These are phyloP conservation scores for Drosophila albomicans DNA, from an alignment of 1,140 invertebrate species.

Conservation along the genomic window DNA sequence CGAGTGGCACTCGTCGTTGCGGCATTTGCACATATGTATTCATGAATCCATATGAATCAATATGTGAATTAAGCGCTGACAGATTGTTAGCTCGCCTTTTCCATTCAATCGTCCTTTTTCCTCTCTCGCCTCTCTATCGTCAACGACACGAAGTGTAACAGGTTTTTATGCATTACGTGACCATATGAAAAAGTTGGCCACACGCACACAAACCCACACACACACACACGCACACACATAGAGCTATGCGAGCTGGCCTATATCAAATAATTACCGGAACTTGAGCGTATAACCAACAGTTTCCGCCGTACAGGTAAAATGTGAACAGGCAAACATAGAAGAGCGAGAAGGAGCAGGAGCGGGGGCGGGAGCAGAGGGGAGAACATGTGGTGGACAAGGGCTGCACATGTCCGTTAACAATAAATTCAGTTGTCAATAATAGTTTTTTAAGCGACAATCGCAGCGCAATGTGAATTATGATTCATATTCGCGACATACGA, in stretches of 20 bases:
- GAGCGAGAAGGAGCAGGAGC: neutral
- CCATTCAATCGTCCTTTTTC: neutral
- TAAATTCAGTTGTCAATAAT: slow-evolving; percentile 81
- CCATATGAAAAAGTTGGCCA: slow-evolving; percentile 56
- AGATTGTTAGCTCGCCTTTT: neutral
- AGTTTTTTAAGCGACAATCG: slow-evolving; percentile 56
- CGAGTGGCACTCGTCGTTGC: neutral
- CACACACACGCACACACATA: slow-evolving; percentile 13
- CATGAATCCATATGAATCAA: slow-evolving; percentile 57
- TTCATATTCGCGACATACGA: slow-evolving; percentile 38
- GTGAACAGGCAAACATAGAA: neutral
- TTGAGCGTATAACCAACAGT: slow-evolving; percentile 77
- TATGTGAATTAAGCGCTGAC: slow-evolving; percentile 53
- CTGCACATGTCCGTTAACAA: slow-evolving; percentile 77
- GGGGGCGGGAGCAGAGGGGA: neutral
- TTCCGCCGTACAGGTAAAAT: slow-evolving; percentile 54
- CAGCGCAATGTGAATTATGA: slow-evolving; percentile 33
- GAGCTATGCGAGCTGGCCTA: slow-evolving; percentile 53
- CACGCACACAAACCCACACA: slow-evolving; percentile 8
- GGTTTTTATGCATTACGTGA: slow-evolving; percentile 80
- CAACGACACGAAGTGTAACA: slow-evolving; percentile 54
- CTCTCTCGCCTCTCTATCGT: neutral
- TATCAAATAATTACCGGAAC: slow-evolving; percentile 83
- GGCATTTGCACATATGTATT: slow-evolving; percentile 7
- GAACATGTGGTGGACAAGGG: slow-evolving; percentile 9